These are phyloP conservation scores for Bergia sp. DNA, from an alignment of 92 coral and sea anemone species.

Conservation along the genomic window DNA sequence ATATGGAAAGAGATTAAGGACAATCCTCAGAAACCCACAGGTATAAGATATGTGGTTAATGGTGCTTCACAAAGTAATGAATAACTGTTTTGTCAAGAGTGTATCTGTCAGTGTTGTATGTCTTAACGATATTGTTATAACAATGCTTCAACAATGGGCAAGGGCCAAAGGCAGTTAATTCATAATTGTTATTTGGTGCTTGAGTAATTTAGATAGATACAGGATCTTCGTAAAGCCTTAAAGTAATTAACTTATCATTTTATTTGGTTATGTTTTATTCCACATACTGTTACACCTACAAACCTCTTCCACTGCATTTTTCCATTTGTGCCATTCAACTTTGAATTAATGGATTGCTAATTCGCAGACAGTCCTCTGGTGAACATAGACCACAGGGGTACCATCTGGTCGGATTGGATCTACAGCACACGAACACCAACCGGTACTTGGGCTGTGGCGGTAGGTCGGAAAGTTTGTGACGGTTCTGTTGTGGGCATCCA, in stretches of 20 bases:
- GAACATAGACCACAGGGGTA: slow-evolving; percentile 34
- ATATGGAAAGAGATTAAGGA: slow-evolving; percentile 71
- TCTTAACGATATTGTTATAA: too few species aligned
- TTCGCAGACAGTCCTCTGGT: slow-evolving; percentile 41
- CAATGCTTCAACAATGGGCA: too few species aligned
- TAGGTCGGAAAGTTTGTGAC: slow-evolving; percentile 67
- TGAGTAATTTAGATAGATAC: too few species aligned
- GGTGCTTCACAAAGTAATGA: background rate
- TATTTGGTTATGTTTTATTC: background rate
- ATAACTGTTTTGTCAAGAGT: too few species aligned
- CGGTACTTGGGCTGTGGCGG: slow-evolving; percentile 90
- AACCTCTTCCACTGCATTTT: background rate
- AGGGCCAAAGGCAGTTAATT: too few species aligned
- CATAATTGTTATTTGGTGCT: too few species aligned
- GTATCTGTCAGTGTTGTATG: too few species aligned
- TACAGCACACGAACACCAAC: slow-evolving; percentile 80
- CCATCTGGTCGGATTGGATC: slow-evolving; percentile 80
- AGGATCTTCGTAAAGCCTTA: too few species aligned
- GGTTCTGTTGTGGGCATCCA: slow-evolving; percentile 75
- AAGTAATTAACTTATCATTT: too few species aligned
- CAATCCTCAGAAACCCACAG: slow-evolving; percentile 38
- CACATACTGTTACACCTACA: background rate
- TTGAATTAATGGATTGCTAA: background rate
- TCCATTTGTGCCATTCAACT: background rate
- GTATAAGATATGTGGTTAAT: slow-evolving; percentile 10